These are phyloP conservation scores for Acanthisitta chloris DNA, from an alignment of 2,113 vertebrate genomes.

Conservation along the genomic window DNA sequence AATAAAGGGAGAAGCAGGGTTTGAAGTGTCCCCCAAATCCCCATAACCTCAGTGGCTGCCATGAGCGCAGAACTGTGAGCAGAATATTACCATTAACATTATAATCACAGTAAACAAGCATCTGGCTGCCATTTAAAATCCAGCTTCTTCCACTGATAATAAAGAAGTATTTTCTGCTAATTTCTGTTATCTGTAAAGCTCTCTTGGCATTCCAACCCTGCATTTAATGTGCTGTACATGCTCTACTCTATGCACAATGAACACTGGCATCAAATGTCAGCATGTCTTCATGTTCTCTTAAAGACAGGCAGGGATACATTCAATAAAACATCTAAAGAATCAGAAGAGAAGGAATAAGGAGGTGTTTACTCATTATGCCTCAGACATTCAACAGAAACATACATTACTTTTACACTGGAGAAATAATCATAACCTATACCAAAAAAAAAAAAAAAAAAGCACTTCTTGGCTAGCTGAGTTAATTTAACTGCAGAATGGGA, in stretches of 20 bases:
- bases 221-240: neutral
- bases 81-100: neutral
- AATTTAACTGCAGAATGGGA: neutral
- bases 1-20: fast-evolving
- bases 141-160: neutral
- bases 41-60: neutral
- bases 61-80: neutral
- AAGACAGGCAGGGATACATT: neutral
- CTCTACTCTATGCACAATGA: neutral
- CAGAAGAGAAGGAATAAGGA: neutral
- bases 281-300: neutral
- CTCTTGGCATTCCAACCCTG: neutral
- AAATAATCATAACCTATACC: neutral
- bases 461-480: neutral
- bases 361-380: neutral
- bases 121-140: conserved; percentile 36
- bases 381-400: neutral
- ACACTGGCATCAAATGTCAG: neutral
- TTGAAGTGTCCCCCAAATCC: neutral
- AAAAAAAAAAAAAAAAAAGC: neutral
- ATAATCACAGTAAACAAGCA: conserved; percentile 34
- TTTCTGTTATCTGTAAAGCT: conserved; percentile 55
- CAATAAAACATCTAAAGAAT: neutral
- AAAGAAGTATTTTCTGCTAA: conserved; percentile 49
- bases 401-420: neutral